Percentiles rank a stretch among this genome's conserved stretches.
Evolutionary conservation across 2,113 vertebrate species (phyloP).

Genomic region (Apeltes quadracus): DNA sequence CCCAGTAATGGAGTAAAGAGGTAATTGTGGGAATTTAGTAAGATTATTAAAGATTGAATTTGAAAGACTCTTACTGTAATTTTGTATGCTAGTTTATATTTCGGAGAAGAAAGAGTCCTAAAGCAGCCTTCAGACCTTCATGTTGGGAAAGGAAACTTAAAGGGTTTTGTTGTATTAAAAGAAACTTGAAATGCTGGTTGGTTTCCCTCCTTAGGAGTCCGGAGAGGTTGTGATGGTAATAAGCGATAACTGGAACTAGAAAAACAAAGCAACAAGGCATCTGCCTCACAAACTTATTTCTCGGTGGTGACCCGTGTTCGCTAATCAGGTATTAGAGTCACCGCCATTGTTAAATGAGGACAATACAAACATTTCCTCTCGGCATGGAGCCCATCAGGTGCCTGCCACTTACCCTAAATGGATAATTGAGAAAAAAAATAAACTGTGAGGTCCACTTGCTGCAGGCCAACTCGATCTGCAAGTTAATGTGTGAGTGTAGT

Average conservation of each 20-base stretch:
- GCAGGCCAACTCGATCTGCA: conserved; percentile 64
- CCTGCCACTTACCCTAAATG: conserved; percentile 79
- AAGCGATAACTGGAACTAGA: conserved; percentile 34
- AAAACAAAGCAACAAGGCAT: conserved; percentile 42
- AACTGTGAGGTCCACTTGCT: conserved; percentile 67
- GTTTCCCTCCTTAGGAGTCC: not conserved
- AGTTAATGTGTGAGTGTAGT: conserved; percentile 40
- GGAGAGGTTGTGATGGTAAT: conserved; percentile 15
- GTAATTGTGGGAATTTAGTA: not conserved
- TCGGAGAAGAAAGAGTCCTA: not conserved
- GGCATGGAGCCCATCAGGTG: conserved; percentile 71
- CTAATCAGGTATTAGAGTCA: conserved; percentile 70
- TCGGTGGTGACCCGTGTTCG: conserved; percentile 27
- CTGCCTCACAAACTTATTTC: conserved; percentile 23
- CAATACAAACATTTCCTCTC: conserved; percentile 74
- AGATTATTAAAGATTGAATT: not conserved
- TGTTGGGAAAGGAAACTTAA: not conserved
- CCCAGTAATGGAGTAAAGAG: not conserved
- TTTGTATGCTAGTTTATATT: conserved; percentile 3
- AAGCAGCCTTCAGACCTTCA: not conserved
- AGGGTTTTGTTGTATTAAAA: not conserved
- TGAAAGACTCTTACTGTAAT: not conserved
- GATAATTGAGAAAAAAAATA: conserved; percentile 84
- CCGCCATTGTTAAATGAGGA: conserved; percentile 68
- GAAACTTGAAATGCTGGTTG: too few relatives aligned